A percentile compares a stretch with the other conserved stretches of the same genome.
These are phyloP conservation scores for Pteronura brasiliensis DNA, from an alignment of 2,113 vertebrate genomes.

Conservation along the genomic window DNA sequence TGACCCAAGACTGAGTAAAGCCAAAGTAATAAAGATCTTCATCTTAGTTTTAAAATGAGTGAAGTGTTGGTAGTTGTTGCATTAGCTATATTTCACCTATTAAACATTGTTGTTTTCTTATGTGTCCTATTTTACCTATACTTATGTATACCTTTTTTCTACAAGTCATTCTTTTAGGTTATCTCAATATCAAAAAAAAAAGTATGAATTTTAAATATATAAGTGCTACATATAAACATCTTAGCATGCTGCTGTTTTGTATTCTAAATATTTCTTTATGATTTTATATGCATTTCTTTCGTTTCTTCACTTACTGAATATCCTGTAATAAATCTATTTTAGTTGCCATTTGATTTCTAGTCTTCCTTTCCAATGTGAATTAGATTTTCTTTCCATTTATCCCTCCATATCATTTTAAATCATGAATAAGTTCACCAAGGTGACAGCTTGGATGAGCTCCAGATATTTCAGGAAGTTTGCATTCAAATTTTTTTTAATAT, in stretches of 20 bases:
- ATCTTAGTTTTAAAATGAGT: background rate
- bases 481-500: background rate
- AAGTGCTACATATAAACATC: background rate
- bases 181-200: background rate
- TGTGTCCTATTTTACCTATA: background rate
- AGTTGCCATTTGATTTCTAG: conserved; percentile 11
- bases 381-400: conserved; percentile 13
- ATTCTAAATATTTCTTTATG: background rate
- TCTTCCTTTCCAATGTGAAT: background rate
- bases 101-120: background rate
- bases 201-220: background rate
- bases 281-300: background rate
- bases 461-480: background rate
- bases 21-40: background rate
- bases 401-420: background rate
- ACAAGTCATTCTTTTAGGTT: background rate
- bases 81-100: background rate
- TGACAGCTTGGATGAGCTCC: background rate
- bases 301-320: background rate
- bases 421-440: background rate
- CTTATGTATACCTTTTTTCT: background rate
- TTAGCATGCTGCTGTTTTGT: background rate
- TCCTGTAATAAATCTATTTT: conserved; percentile 3
- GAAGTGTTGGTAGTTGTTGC: background rate
- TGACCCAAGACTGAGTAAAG: background rate